Evolutionary conservation across 2,797 vertebrate genomes (phyloP).

Genomic region (Siniperca undulata): DNA sequence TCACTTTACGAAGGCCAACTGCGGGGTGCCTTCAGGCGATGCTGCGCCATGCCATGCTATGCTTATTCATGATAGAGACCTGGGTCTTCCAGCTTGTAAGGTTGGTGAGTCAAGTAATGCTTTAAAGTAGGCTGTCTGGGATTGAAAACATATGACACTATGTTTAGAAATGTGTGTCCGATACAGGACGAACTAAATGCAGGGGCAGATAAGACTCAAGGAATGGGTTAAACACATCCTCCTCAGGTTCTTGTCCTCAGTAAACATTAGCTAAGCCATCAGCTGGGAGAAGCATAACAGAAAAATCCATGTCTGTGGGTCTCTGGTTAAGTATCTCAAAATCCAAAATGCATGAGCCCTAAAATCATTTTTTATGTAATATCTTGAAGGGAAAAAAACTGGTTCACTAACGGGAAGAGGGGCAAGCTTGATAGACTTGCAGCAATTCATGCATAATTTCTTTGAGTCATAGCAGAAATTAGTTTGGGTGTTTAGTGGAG

Average conservation of each 20-base stretch:
- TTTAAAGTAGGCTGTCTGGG: slow-evolving; percentile 58
- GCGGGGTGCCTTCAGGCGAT: slow-evolving; percentile 68
- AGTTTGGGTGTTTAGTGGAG: slow-evolving; percentile 54
- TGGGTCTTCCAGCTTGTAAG: slow-evolving; percentile 57
- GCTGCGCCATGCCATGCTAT: slow-evolving; percentile 57
- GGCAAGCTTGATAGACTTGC: slow-evolving; percentile 50
- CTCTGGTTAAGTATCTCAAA: slow-evolving; percentile 52
- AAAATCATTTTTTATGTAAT: slow-evolving; percentile 67
- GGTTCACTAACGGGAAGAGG: slow-evolving; percentile 16
- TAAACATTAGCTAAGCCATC: slow-evolving; percentile 63
- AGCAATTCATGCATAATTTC: slow-evolving; percentile 53
- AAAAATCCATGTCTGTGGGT: slow-evolving; percentile 58
- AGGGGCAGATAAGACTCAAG: slow-evolving; percentile 21
- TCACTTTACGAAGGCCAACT: slow-evolving; percentile 64
- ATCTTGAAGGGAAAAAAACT: slow-evolving; percentile 28
- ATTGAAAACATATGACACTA: slow-evolving; percentile 46
- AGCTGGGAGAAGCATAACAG: slow-evolving; percentile 47
- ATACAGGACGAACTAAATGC: slow-evolving; percentile 29
- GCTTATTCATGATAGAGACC: slow-evolving; percentile 72
- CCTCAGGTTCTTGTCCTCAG: slow-evolving; percentile 40
- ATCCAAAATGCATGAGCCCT: slow-evolving; percentile 74
- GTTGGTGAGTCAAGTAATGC: slow-evolving; percentile 62
- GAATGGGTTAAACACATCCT: slow-evolving; percentile 44
- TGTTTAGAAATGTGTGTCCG: slow-evolving; percentile 53
- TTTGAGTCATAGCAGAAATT: slow-evolving; percentile 58